A percentile compares a stretch with the other conserved stretches of the same genome.
These are phyloP conservation scores for Elymnias hypermnestra DNA, from an alignment of 1,140 invertebrate genomes.

Conservation along the genomic window DNA sequence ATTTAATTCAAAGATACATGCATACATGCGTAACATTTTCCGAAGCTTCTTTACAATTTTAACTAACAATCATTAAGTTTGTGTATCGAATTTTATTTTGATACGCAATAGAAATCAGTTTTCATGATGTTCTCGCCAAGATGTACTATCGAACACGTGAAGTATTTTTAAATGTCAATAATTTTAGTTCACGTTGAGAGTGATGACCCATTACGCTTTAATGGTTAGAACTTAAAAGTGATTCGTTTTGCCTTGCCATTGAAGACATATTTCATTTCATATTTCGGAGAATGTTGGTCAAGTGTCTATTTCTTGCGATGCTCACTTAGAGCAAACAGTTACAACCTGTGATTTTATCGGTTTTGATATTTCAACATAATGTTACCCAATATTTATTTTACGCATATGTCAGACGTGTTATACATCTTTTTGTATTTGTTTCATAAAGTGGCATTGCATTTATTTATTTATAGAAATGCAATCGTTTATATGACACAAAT, in stretches of 20 bases:
- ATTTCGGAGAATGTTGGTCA: constrained; percentile 31
- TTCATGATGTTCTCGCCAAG: neutral
- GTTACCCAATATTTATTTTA: neutral
- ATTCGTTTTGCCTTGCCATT: constrained; percentile 9
- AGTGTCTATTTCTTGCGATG: constrained; percentile 25
- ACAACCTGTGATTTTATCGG: constrained; percentile 15
- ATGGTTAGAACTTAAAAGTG: constrained; percentile 9
- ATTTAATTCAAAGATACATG: too few relatives aligned
- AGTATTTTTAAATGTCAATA: constrained; percentile 5
- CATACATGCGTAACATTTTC: too few relatives aligned
- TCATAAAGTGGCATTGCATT: neutral
- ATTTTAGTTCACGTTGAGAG: constrained; percentile 1
- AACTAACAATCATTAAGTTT: neutral
- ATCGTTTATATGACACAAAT: too few relatives aligned
- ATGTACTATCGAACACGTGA: neutral
- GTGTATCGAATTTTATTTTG: constrained; percentile 5
- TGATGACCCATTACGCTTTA: constrained; percentile 8
- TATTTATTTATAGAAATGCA: neutral
- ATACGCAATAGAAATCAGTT: neutral
- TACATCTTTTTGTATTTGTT: neutral
- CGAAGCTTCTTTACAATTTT: too few relatives aligned
- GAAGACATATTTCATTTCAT: constrained; percentile 15
- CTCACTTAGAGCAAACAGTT: constrained; percentile 27
- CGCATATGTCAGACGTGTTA: neutral
- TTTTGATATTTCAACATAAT: constrained; percentile 1